Percentiles rank a stretch among this genome's conserved stretches.
These are phyloP conservation scores for Drosophila falleni DNA, from an alignment of 2,888 invertebrate genomes.

Conservation along the genomic window DNA sequence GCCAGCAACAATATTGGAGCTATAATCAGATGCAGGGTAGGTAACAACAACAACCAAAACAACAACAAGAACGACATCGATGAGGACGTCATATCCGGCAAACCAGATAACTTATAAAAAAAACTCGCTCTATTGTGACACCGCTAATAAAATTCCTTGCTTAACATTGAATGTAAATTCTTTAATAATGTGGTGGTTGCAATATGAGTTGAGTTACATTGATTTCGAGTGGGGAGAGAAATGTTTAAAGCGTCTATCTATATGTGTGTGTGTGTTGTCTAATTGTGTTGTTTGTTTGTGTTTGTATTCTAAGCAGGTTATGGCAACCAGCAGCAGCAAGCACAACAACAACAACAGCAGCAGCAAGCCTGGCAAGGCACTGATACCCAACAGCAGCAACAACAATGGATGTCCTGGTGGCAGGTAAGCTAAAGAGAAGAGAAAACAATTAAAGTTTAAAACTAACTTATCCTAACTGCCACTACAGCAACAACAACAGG, in stretches of 20 bases:
- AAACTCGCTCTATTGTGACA: slow-evolving; percentile 44
- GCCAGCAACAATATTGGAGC: slow-evolving; percentile 82
- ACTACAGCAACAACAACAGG: slow-evolving; percentile 62
- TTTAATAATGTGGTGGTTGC: slow-evolving; percentile 14
- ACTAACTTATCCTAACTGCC: background rate
- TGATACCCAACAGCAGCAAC: slow-evolving; percentile 80
- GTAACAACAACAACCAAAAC: slow-evolving; percentile 25
- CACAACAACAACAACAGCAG: too few species aligned
- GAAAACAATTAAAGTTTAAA: too few species aligned
- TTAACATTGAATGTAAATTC: slow-evolving; percentile 35
- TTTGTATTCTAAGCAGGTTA: slow-evolving; percentile 68
- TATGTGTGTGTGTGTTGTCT: background rate
- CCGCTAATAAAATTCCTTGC: slow-evolving; percentile 42
- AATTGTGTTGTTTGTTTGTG: slow-evolving; percentile 24
- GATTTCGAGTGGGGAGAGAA: too few species aligned
- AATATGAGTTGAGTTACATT: slow-evolving; percentile 19
- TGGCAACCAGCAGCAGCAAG: slow-evolving; percentile 80
- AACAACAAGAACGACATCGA: slow-evolving; percentile 6
- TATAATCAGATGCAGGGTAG: slow-evolving; percentile 84
- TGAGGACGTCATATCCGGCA: background rate
- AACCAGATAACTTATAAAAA: slow-evolving; percentile 33
- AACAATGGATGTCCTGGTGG: slow-evolving; percentile 85
- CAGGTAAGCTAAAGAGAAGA: slow-evolving; percentile 76
- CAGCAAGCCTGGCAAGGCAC: slow-evolving; percentile 83
- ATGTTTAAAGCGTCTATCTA: too few species aligned